Base-by-base conservation (phyloP, 1,140 invertebrate species). In the Drosophila grimshawi region DNA sequence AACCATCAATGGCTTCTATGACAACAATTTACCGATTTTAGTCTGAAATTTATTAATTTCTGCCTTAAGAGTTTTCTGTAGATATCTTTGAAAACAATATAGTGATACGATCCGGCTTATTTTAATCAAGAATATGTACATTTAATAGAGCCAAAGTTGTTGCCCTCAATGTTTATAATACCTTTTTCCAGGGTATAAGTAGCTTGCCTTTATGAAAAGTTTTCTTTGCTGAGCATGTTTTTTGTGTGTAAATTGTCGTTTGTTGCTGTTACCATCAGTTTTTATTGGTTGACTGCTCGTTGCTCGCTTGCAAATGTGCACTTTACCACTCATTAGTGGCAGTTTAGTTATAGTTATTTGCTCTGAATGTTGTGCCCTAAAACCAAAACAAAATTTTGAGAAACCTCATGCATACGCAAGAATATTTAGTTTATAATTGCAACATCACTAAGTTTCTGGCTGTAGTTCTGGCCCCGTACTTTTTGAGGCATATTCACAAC, bases 241-340 rank as follows among this genome's bases (percentile, higher is more conserved):
- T 85, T 78, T 66, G 51, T 81, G 67, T 79, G 67, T 66, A 78
- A 79, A 80, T 79, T 76, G 77, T 70, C 65, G 43, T 60, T 41
- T 64, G 56, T 61, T 79, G 80, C 79, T 55, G 67, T 52, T 67
- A 71, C 35, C 43, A 60, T 51, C 30, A 35, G 33, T 75, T 86
- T 85, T 86, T 81, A 81, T 86, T 78, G 78, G 49, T 46, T 35
- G 43, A 62, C 61, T 53, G 48, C 71, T 57, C 45, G 61, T 56
- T 62, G 60, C 33, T 62, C 60, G 56, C 63, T 71, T 60, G 78
- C 75, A 86, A 86, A 86, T 83, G 78, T 76, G 75, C 66, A 81
- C 70, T 86, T 86, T 71, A 81, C 63, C 82, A 85, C 78, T 85
- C 81, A 85, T 85, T 86, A 86, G 80, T 73, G 67, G 66, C 66